Percentiles rank a stretch among this genome's conserved stretches.
These are phyloP conservation scores for Enteromius mattozi DNA, from an alignment of 2,797 vertebrate species.

Conservation along the genomic window DNA sequence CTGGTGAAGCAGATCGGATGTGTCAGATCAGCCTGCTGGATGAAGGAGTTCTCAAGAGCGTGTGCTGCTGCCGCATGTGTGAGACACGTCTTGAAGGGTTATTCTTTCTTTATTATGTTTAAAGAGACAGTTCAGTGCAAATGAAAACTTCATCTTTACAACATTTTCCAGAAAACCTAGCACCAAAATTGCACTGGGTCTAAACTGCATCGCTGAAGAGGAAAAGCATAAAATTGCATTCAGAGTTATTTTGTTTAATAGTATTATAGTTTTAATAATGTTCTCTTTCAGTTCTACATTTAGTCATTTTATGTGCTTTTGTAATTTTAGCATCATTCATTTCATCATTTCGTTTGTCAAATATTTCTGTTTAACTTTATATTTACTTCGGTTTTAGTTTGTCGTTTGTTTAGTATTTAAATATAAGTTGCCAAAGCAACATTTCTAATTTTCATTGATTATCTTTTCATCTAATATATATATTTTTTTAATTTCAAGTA, in stretches of 20 bases:
- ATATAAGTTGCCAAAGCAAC: no score
- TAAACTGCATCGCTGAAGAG: not conserved
- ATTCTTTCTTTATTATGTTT: not conserved
- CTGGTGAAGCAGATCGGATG: slow-evolving; percentile 47
- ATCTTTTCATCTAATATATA: no score
- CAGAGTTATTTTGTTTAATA: not conserved
- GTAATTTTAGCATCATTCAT: no score
- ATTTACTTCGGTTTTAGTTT: no score
- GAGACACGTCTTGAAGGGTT: not conserved
- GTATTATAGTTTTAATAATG: not conserved
- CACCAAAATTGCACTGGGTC: not conserved
- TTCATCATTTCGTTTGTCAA: no score
- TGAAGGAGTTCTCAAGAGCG: slow-evolving; percentile 7
- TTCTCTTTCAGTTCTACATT: not conserved
- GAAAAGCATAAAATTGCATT: not conserved
- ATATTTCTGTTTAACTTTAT: not conserved
- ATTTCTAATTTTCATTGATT: no score
- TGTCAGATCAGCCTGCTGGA: slow-evolving; percentile 31
- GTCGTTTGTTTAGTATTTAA: no score
- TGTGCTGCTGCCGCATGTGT: not conserved
- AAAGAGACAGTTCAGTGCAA: not conserved
- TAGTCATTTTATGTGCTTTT: not conserved
- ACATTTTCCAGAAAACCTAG: not conserved
- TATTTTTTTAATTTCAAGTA: not conserved
- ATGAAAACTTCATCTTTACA: not conserved